Base-by-base conservation (phyloP, 53 echinoderm and acorn worm species). In the Apostichopus leukothele region DNA sequence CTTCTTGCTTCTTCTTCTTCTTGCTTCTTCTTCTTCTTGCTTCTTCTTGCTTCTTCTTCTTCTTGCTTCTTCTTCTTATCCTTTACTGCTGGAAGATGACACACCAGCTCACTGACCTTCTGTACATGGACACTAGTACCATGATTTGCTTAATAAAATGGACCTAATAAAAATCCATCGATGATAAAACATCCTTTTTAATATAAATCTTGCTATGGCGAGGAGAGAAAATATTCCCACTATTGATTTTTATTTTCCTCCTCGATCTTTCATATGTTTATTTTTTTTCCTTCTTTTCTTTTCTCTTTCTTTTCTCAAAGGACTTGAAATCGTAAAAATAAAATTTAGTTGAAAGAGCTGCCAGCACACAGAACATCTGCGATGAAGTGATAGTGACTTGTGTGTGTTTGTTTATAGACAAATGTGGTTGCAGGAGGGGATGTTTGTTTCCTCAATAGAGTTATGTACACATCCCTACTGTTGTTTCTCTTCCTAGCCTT, bases 131-230 rank as follows among this genome's bases (percentile, higher is more conserved):
- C 63, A 63, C 77, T 39, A 77, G 77, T 12, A 21, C 16, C 50
- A 77, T 51, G 77, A 8, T 16, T 77, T 77, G 16, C 52, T 50
- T 39, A 16, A 77, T 50, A 77, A 75, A 25, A 77, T 25, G 27
- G 10, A 77, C 77, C 77, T 77, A 25, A 27, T 27, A 21, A 27
- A 39, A 77, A 77, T 77, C 22, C 51, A 50, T 51, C 8, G 20
- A 77, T 16, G 52, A 77, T 77, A 25, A 25, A 25, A 51, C 77
- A 77, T 77, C 52, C 77, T 50, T 77, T 77, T 77, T 77, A 77
- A 77, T 39, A 39, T 39, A 39, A 77, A 77, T 77, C 77, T 77
- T 77, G 16, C 77, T 7, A 77, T 26, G 77, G 18, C 39, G 52
- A 50, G 77, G 77, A 27, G 77, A 77, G 77, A 50, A 77, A 77